phyloP scores from a whole-genome alignment of 2,113 vertebrate species.

The Scytalopus superciliaris region DNA sequence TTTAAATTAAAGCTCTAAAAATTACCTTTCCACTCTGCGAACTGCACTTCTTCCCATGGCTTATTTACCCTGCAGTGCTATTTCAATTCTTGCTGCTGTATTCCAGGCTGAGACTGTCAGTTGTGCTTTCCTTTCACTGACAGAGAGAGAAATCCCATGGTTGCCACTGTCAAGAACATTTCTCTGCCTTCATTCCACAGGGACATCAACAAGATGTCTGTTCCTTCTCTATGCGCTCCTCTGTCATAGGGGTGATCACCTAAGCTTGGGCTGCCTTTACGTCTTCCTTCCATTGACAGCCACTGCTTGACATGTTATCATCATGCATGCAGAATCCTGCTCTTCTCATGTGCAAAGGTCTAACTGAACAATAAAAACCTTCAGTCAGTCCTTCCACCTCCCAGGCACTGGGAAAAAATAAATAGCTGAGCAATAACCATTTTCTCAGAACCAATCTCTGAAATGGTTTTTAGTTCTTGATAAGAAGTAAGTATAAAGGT shows the following conservation, averaged over 20 bases:
- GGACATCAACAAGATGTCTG: constrained; percentile 58
- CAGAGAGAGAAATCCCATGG: constrained; percentile 67
- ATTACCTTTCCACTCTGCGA: background rate
- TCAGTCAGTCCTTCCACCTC: background rate
- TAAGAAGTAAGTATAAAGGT: background rate
- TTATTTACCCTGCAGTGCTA: constrained; percentile 19
- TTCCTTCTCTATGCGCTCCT: background rate
- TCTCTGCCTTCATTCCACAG: constrained; percentile 52
- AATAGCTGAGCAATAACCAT: background rate
- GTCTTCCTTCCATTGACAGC: constrained; percentile 40
- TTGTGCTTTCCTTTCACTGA: constrained; percentile 50
- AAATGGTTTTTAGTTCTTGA: background rate
- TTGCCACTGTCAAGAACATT: constrained; percentile 67
- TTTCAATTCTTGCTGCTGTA: constrained; percentile 5
- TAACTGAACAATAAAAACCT: constrained; percentile 35
- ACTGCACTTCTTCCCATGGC: background rate
- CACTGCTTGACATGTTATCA: constrained; percentile 53
- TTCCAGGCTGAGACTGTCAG: constrained; percentile 56
- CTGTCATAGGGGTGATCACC: constrained; percentile 57
- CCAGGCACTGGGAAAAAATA: background rate
- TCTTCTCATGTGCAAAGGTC: constrained; percentile 9
- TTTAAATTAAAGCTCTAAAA: constrained; percentile 6
- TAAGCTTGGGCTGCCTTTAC: constrained; percentile 48
- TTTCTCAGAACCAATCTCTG: background rate
- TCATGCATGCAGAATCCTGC: constrained; percentile 46